Base-by-base conservation (phyloP, 1,140 invertebrate species). In the Conus ventricosus region DNA sequence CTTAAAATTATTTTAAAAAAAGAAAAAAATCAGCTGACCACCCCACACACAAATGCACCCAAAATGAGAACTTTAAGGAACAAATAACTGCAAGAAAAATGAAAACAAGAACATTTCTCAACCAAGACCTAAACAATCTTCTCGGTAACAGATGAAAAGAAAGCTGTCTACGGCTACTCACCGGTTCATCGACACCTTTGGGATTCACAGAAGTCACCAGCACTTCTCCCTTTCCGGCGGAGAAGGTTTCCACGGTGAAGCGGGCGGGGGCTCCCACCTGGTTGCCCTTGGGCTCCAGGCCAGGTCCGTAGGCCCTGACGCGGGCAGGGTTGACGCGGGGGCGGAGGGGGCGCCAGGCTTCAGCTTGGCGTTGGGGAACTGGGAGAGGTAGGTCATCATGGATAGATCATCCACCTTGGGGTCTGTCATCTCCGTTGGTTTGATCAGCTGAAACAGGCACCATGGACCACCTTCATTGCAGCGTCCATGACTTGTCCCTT, bases 381-480 rank as follows among this genome's bases (percentile, higher is more conserved):
- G 98, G 57, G 98, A 98, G 87, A 99, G 95, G 94, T 99, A 99
- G 1, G 98, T 99, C 98, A 99, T 99, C 97, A 99, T 98, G n/a
- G 97, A 98, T 95, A 98, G 96, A 94, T 99, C 98, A 94, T 99
- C 98, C 85, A 99, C 97, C 93, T 98, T 98, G 7, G 98, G 98
- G 95, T 98, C 98, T 53, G 98, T 97, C 96, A 99, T 97, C 96
- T 99, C 98, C 93, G 98, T 97, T 10, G 98, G 98, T 95, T 97
- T 97, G 89, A 99, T 98, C 25, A 99, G 96, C 97, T 98, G 92
- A 20, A 93, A 94, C 88, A 71, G 84, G 51, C 39, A 3, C 39
- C 39, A 39, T 39, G 39, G 39, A 39, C 39, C 39, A 39, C 25
- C 3, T 39, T 39, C 39, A 39, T 39, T 39, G 39, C 39, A 39